A percentile compares a stretch with the other conserved stretches of the same genome.
phyloP scores from a whole-genome alignment of 2,888 invertebrate genomes.

The Luperina nickerlii region DNA sequence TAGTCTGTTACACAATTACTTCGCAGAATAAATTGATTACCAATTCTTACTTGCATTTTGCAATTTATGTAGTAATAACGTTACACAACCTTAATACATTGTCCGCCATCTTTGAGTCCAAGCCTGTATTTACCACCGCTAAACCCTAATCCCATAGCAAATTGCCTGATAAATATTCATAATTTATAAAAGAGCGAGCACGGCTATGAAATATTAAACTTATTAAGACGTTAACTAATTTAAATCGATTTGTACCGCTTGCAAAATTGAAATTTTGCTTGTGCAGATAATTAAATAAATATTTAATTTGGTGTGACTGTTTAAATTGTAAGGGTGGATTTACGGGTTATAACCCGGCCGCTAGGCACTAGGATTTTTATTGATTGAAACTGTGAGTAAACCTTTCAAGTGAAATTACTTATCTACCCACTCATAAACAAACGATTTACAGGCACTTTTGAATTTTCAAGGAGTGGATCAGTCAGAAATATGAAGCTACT shows the following conservation, averaged over 20 bases:
- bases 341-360: constrained; percentile 4
- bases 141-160: constrained; percentile 36
- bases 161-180: constrained; percentile 62
- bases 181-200: constrained; percentile 47
- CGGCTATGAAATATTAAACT: constrained; percentile 56
- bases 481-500: neutral
- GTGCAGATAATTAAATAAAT: constrained; percentile 55
- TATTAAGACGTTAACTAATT: constrained; percentile 59
- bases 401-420: neutral
- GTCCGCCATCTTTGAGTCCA: constrained; percentile 15
- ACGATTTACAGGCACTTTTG: neutral
- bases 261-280: constrained; percentile 58
- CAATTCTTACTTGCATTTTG: neutral
- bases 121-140: constrained; percentile 12
- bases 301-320: constrained; percentile 52
- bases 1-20: no score
- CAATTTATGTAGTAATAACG: neutral
- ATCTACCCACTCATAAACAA: neutral
- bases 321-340: constrained; percentile 35
- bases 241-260: constrained; percentile 61
- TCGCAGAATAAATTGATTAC: neutral
- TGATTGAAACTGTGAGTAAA: constrained; percentile 15
- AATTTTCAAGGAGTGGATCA: neutral
- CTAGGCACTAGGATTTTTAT: constrained; percentile 14
- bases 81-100: neutral